A percentile compares a stretch with the other conserved stretches of the same genome.
Evolutionary conservation across 2,888 invertebrate species (phyloP).

Genomic region (Drosophila hamatofila): DNA sequence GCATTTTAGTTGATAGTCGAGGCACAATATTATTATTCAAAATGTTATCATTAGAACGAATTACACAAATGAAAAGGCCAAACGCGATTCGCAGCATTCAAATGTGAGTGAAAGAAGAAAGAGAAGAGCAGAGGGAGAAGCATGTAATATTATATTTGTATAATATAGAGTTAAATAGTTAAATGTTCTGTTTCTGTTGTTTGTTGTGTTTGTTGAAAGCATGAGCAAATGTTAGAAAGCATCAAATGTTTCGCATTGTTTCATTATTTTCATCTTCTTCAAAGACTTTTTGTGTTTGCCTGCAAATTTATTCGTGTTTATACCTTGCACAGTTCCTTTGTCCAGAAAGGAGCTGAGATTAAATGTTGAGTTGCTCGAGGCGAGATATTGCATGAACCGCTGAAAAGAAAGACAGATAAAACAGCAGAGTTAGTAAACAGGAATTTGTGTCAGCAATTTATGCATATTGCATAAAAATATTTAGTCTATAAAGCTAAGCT

Average conservation of each 20-base stretch:
- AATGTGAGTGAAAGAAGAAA: constrained; percentile 43
- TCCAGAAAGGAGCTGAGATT: constrained; percentile 99
- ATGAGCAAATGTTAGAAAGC: constrained; percentile 53
- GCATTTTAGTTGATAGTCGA: constrained; percentile 42
- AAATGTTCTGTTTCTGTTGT: constrained; percentile 2
- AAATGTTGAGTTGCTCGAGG: constrained; percentile 99
- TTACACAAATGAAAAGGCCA: constrained; percentile 69
- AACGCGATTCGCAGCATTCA: constrained; percentile 68
- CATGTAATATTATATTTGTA: constrained; percentile 31
- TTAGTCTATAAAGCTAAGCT: neutral
- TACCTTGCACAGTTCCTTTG: constrained; percentile 99
- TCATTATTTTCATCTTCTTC: constrained; percentile 1
- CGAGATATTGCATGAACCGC: constrained; percentile 99
- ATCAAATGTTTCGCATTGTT: constrained; percentile 34
- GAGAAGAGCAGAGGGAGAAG: constrained; percentile 53
- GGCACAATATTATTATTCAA: constrained; percentile 42
- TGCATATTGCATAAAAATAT: neutral
- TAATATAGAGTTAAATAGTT: constrained; percentile 10
- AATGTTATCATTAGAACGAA: constrained; percentile 60
- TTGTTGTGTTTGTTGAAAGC: constrained; percentile 8
- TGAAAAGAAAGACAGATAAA: constrained; percentile 86
- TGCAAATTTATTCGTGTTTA: constrained; percentile 63
- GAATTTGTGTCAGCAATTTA: neutral
- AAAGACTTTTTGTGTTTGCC: neutral
- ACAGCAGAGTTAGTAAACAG: neutral